phyloP scores from a whole-genome alignment of 64 coral and sea anemone species.

The Dendrophyllia cribrosa region DNA sequence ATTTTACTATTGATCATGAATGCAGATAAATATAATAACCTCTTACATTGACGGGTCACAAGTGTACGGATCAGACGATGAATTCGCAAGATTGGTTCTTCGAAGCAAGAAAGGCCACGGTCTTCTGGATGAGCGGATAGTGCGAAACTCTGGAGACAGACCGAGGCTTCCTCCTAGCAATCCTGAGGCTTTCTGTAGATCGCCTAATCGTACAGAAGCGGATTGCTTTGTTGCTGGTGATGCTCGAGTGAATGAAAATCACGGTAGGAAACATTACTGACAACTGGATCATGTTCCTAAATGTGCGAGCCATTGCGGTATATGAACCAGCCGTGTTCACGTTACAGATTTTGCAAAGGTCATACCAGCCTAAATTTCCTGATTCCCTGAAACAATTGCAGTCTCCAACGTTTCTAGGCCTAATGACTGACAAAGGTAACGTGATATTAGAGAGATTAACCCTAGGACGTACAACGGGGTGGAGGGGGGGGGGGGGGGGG shows the following conservation, averaged over 20 bases:
- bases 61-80: constrained; percentile 17
- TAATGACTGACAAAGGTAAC: no score
- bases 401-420: no score
- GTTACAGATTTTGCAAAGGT: no score
- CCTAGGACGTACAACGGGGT: no score
- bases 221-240: constrained; percentile 50
- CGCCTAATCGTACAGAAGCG: background rate
- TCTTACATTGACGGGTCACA: constrained; percentile 9
- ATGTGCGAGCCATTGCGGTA: no score
- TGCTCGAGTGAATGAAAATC: constrained; percentile 54
- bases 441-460: no score
- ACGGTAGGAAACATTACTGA: constrained; percentile 13
- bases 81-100: background rate
- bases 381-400: no score
- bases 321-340: no score
- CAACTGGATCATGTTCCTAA: no score
- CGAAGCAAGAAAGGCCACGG: background rate
- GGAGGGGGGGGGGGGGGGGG: no score
- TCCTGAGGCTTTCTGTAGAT: constrained; percentile 25
- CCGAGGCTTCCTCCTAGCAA: background rate
- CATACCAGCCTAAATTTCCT: no score
- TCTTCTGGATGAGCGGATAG: background rate
- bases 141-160: background rate
- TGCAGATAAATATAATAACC: constrained; percentile 13
- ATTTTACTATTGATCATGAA: no score